Evolutionary conservation across 2,797 vertebrate genomes (phyloP), one percentile per base, ranked within the genome.

Genomic region (Cuculus canorus): DNA sequence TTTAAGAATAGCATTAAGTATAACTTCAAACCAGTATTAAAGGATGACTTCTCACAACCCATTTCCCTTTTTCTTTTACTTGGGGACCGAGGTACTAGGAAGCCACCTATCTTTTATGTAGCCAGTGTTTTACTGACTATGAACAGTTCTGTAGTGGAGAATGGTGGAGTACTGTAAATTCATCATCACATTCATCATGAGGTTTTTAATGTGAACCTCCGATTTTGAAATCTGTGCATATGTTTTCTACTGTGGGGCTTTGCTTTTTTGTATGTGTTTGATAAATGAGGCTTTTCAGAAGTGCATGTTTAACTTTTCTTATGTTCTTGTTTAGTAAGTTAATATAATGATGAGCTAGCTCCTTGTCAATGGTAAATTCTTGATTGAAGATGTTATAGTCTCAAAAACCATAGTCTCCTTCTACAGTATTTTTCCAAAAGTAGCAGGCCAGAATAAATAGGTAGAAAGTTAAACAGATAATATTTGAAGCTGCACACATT

Each of bases 1-100:
- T 96, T 93, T 94, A 94, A 96, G 70, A 70, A 66, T 82, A 78
- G 70, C 77, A 48, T 95, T 96, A 96, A 93, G 63, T 35, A 84
- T 59, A 82, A 39, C 85, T 97, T 96, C 95, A 97, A 96, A 93
- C 82, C 57, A 25, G 45, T 93, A 64, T 93, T 96, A 86, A 93
- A 95, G 86, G 18, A 76, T 73, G 56, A 54, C 27, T 92, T 86
- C 48, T 56, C 60, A 86, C 94, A 77, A 2, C 88, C 66, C 21
- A 0, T 59, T 91, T 82, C n/a, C 50, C 91, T 92, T 96, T 91
- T 86, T 27, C 76, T 96, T 95, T 93, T 63, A 79, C 77, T 94
- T 16, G 3, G 70, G 52, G 81, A 13, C 82, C 41, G 70, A 93
- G 82, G 66, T 48, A 35, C 69, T 73, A 90, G 72, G 52, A 92